Evolutionary conservation across 1,140 invertebrate species (phyloP).

Genomic region (Thaumatotibia leucotreta): DNA sequence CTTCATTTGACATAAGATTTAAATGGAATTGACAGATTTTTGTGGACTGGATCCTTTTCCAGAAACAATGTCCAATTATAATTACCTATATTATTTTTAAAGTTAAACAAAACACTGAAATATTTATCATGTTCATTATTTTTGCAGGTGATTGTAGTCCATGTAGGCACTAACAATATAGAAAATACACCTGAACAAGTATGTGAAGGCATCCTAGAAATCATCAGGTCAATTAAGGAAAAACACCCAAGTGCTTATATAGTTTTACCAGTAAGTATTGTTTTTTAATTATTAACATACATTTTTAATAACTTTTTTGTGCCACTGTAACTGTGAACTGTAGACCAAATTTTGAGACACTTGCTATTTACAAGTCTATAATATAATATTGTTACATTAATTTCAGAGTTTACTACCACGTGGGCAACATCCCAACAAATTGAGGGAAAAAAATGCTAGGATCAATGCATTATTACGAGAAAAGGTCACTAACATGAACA

Average conservation of each 20-base stretch:
- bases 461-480: slow-evolving; percentile 85
- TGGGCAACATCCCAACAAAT: slow-evolving; percentile 87
- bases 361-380: slow-evolving; percentile 23
- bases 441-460: slow-evolving; percentile 85
- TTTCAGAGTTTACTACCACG: slow-evolving; percentile 89
- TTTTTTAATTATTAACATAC: too few species aligned
- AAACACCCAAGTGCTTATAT: slow-evolving; percentile 88
- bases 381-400: slow-evolving; percentile 30
- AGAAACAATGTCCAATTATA: too few species aligned
- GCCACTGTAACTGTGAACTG: too few species aligned
- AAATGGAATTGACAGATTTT: too few species aligned
- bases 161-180: slow-evolving; percentile 93
- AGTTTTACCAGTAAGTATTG: slow-evolving; percentile 86
- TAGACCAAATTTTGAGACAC: too few species aligned
- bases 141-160: slow-evolving; percentile 87
- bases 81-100: too few species aligned
- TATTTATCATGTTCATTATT: slow-evolving; percentile 15
- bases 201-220: slow-evolving; percentile 86
- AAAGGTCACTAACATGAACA: slow-evolving; percentile 77
- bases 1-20: too few species aligned
- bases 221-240: slow-evolving; percentile 83
- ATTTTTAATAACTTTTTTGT: slow-evolving; percentile 17
- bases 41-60: too few species aligned
- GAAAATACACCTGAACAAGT: slow-evolving; percentile 86
- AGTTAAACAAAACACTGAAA: neutral